Base-by-base conservation (phyloP, 2,797 vertebrate species). In the Uromys caudimaculatus region DNA sequence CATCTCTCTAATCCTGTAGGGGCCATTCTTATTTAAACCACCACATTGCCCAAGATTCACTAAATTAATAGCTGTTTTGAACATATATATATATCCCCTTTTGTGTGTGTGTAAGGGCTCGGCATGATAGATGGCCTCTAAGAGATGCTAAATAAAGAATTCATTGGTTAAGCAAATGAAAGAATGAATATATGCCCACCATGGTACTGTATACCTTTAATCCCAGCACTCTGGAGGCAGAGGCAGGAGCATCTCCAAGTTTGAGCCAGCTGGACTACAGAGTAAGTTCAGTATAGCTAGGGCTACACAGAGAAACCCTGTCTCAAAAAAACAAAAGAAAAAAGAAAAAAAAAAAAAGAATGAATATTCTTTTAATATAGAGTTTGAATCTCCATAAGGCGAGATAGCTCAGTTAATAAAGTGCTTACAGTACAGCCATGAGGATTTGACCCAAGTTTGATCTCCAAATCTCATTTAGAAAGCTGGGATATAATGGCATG, bases 121-220 rank as follows among this genome's bases (percentile, higher is more conserved):
- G 29, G n/a, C 62, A 71, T 79, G 82, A 50, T 95, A 27, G 10
- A 64, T 95, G 50, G 19, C 3, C 11, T 35, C 27, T 94, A 93
- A 50, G 50, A 89, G 32, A 67, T 90, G 44, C 47, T 96, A 87
- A 95, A n/a, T 96, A 95, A 90, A 95, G 67, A 90, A 81, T 76
- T 92, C 82, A 35, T 86, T 81, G 64, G 71, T 19, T 92, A 60
- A 96, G 23, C 77, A 58, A 95, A 88, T 50, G 47, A 86, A 96
- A 85, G 67, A 85, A 50, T 92, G 24, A 47, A 50, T 83, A 32
- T 56, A 19, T 29, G 73, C 23, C 24, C 14, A 13, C 41, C 23
- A 44, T 44, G 73, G 38, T 75, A 38, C 9, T 6, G 0, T 12
- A 75, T 13, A 14, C 41, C 24, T 75, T 44, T 44, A 76, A 47